Base-by-base conservation (phyloP, 1,140 invertebrate genomes). In the Colletes gigas region DNA sequence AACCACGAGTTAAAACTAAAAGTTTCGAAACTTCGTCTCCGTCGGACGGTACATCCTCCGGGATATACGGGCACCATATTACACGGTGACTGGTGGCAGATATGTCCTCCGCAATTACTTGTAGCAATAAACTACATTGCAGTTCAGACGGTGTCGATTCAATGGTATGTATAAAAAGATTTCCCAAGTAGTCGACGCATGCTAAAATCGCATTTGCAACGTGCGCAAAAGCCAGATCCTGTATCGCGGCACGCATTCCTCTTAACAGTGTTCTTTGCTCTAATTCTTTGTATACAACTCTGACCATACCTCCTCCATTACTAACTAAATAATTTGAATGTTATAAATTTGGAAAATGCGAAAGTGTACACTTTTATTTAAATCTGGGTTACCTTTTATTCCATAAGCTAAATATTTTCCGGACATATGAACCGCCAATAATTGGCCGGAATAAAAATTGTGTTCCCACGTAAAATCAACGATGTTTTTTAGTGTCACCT, bases 401-500 rank as follows among this genome's bases (percentile, higher is more conserved):
- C 96, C 97, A 94, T 98, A 99, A 0, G 98, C 98, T 84, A 98
- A 93, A 91, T 97, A 97, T 88, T 97, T 96, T 83, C 97, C 97
- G 91, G 95, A 96, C 81, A 96, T 95, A 93, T 99, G 98, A 66
- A 98, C 96, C 55, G 98, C 97, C n/a, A 99, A 94, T 39, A 99
- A 92, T 88, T 98, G 97, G 2, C 98, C 98, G 10, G 95, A 94
- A 86, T 98, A 97, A 90, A 97, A 97, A 86, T 96, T 95, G 44
- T 96, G 95, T 89, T 99, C 98, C 98, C 98, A 99, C 78, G 96
- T 96, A 91, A 97, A 99, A 87, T 99, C 97, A 14, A 98, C 98
- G 66, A 98, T 95, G 91, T 97, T 98, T 88, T 96, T 97, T 21
- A 98, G 95, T 89, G 98, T 98, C 10, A 99, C 96, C 92, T 98